Percentiles rank a stretch among this genome's conserved stretches.
phyloP scores from a whole-genome alignment of 2,888 invertebrate genomes.

The Agonopterix arenella region DNA sequence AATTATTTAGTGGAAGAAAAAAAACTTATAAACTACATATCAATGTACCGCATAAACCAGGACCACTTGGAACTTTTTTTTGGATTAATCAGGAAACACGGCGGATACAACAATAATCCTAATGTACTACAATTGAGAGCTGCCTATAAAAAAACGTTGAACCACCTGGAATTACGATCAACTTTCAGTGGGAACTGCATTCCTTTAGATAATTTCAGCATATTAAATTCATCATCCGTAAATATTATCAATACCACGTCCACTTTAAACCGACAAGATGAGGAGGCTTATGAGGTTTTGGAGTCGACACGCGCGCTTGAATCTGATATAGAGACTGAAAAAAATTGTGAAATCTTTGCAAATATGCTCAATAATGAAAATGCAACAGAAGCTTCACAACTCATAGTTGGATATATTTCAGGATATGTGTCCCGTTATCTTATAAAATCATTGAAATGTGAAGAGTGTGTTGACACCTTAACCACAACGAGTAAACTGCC shows the following conservation, averaged over 20 bases:
- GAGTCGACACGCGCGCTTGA: too few relatives aligned
- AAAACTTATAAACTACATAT: not conserved
- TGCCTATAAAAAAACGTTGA: slow-evolving; percentile 10
- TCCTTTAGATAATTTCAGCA: slow-evolving; percentile 11
- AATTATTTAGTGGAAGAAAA: not conserved
- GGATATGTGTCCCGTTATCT: slow-evolving; percentile 4
- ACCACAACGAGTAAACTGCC: not conserved
- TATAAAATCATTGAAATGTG: slow-evolving; percentile 6
- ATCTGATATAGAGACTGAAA: not conserved
- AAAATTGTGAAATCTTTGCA: not conserved
- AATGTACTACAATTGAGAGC: slow-evolving; percentile 11
- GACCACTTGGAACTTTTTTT: slow-evolving; percentile 13
- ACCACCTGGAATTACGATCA: slow-evolving; percentile 10
- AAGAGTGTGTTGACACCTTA: not conserved
- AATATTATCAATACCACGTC: not conserved
- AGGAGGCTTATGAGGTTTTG: not conserved
- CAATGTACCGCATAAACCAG: slow-evolving; percentile 6
- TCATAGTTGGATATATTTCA: slow-evolving; percentile 10
- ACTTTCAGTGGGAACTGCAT: slow-evolving; percentile 11
- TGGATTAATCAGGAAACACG: slow-evolving; percentile 12
- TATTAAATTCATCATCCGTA: slow-evolving; percentile 4
- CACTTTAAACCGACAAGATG: not conserved
- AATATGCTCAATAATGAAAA: not conserved
- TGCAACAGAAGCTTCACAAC: slow-evolving; percentile 1
- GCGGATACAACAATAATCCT: slow-evolving; percentile 15